A percentile compares a stretch with the other conserved stretches of the same genome.
These are phyloP conservation scores for Stenotaenia linearis DNA, from an alignment of 2,888 invertebrate genomes.

Conservation along the genomic window DNA sequence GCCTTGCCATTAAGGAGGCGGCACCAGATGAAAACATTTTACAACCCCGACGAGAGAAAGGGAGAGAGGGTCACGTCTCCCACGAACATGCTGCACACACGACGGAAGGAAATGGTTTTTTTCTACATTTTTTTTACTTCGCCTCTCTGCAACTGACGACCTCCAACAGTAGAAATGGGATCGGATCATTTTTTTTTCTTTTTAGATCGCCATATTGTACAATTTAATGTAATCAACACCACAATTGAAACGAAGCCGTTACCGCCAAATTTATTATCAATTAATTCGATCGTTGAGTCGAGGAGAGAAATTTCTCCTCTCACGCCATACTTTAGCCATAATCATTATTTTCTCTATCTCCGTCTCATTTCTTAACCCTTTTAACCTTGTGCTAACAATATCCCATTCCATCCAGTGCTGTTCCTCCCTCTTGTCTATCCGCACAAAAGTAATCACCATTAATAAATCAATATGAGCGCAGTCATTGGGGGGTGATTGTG, in stretches of 20 bases:
- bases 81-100: not conserved
- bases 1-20: slow-evolving; percentile 4
- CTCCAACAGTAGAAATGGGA: not conserved
- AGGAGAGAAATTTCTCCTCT: not conserved
- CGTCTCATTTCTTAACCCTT: not conserved
- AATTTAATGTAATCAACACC: not conserved
- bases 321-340: not conserved
- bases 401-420: not conserved
- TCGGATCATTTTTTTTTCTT: not conserved
- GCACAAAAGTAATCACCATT: slow-evolving; percentile 9
- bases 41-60: not conserved
- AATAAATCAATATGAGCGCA: slow-evolving; percentile 9
- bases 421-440: slow-evolving; percentile 4
- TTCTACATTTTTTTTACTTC: too few relatives aligned
- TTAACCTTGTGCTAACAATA: not conserved
- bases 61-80: not conserved
- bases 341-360: not conserved
- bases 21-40: slow-evolving; percentile 9
- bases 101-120: slow-evolving; percentile 9
- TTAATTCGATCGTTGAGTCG: not conserved
- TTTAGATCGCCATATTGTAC: not conserved
- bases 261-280: not conserved
- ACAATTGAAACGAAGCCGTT: not conserved
- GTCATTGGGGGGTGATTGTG: slow-evolving; percentile 9
- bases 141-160: not conserved